These are phyloP conservation scores for Andrena fulva DNA, from an alignment of 2,888 invertebrate genomes.

Conservation along the genomic window DNA sequence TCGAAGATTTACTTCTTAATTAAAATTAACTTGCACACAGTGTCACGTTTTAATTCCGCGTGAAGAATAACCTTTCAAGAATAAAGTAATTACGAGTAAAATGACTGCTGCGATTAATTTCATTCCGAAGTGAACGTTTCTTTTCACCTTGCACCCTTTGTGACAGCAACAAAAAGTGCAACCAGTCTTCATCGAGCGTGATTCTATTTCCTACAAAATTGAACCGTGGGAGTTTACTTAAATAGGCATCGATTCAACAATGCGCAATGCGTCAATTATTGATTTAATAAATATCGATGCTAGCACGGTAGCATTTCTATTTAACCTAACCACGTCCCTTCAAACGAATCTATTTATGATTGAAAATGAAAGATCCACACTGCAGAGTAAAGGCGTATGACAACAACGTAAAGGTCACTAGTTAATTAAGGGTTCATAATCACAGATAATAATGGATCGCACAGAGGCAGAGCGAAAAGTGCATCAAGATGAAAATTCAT, in stretches of 20 bases:
- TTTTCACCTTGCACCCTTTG: not conserved
- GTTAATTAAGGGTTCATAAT: too few relatives aligned
- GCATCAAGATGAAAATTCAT: not conserved
- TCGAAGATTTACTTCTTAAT: not conserved
- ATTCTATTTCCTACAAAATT: not conserved
- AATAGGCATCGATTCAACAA: not conserved
- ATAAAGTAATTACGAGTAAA: not conserved
- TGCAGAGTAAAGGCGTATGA: too few relatives aligned
- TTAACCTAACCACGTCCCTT: not conserved
- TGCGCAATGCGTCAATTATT: slow-evolving; percentile 9
- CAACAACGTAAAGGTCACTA: too few relatives aligned
- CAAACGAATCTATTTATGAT: too few relatives aligned
- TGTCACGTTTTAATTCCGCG: not conserved
- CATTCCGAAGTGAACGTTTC: not conserved
- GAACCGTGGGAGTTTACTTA: not conserved
- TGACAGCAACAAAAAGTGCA: not conserved
- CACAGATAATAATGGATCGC: not conserved
- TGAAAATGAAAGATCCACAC: too few relatives aligned
- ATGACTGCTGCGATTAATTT: not conserved
- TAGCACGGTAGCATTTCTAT: not conserved
- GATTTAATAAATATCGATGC: slow-evolving; percentile 15
- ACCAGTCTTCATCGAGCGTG: not conserved
- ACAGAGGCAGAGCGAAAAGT: not conserved
- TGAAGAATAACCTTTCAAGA: not conserved
- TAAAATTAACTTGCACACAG: too few relatives aligned